Conservation (phyloP, 2,113 vertebrate genomes). For the Dryoscopus gambensis region DNA sequence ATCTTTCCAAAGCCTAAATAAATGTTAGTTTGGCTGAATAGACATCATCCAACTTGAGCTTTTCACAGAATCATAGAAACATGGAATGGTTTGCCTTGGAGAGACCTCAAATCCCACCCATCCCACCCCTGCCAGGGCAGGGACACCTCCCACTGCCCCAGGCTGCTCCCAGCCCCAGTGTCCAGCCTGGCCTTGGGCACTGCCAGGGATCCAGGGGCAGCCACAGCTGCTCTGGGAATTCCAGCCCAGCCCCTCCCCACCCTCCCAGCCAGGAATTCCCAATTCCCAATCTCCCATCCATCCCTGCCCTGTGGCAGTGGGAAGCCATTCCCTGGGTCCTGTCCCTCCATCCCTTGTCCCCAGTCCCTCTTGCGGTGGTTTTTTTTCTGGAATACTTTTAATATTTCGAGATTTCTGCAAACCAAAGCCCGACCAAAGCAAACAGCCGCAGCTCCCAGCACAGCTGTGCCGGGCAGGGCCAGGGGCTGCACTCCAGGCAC, state of each 20-base stretch:
- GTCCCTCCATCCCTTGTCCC: not conserved
- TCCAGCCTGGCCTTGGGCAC: not conserved
- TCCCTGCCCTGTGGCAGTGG: not conserved
- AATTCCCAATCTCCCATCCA: not conserved
- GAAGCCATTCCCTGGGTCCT: not conserved
- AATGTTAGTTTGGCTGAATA: not conserved
- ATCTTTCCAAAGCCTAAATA: not conserved
- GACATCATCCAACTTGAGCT: not conserved
- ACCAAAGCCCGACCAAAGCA: not conserved
- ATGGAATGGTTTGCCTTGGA: not conserved
- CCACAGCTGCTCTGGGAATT: not conserved
- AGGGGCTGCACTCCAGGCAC: not conserved
- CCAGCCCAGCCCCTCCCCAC: not conserved
- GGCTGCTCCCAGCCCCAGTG: not conserved
- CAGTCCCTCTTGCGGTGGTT: fast-evolving
- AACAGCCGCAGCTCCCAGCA: not conserved
- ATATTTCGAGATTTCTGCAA: not conserved
- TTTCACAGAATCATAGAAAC: not conserved
- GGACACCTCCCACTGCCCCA: not conserved
- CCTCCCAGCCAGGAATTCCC: not conserved
- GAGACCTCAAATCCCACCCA: fast-evolving
- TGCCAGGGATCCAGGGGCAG: not conserved
- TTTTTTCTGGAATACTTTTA: not conserved
- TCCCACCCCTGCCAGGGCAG: not conserved
- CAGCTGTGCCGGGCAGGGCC: not conserved